A percentile compares a stretch with the other conserved stretches of the same genome.
Conservation (phyloP, 2,113 vertebrate species). For the Phycodurus eques region DNA sequence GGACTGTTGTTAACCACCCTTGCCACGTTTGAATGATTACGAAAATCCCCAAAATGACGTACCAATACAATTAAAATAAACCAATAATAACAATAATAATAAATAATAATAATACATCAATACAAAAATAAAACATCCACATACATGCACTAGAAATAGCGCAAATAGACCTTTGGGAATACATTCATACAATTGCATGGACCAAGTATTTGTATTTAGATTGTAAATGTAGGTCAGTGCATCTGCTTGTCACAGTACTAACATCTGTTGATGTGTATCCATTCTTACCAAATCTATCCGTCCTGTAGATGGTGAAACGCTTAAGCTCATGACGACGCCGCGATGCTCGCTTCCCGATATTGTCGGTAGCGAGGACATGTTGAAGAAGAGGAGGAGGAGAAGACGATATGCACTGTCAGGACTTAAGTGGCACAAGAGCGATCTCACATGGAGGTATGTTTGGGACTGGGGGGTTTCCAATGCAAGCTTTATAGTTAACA, state of each 20-base stretch:
- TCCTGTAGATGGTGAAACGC: conserved; percentile 69
- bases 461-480: background rate
- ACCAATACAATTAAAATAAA: background rate
- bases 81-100: background rate
- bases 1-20: no score
- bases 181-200: no score
- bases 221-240: no score
- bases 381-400: conserved; percentile 65
- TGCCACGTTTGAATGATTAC: no score
- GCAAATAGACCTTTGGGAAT: no score
- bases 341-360: conserved; percentile 88
- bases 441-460: conserved; percentile 81
- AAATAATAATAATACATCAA: no score
- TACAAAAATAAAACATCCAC: background rate
- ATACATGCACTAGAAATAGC: no score
- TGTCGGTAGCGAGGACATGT: conserved; percentile 71
- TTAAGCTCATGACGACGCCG: conserved; percentile 78
- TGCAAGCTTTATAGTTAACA: no score
- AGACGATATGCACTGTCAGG: conserved; percentile 78
- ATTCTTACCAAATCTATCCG: conserved; percentile 12
- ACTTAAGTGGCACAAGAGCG: conserved; percentile 75
- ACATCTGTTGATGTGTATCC: background rate
- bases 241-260: background rate
- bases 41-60: background rate
- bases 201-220: no score